A percentile compares a stretch with the other conserved stretches of the same genome.
These are phyloP conservation scores for Xanthorhoe spadicearia DNA, from an alignment of 2,888 invertebrate genomes.

Conservation along the genomic window DNA sequence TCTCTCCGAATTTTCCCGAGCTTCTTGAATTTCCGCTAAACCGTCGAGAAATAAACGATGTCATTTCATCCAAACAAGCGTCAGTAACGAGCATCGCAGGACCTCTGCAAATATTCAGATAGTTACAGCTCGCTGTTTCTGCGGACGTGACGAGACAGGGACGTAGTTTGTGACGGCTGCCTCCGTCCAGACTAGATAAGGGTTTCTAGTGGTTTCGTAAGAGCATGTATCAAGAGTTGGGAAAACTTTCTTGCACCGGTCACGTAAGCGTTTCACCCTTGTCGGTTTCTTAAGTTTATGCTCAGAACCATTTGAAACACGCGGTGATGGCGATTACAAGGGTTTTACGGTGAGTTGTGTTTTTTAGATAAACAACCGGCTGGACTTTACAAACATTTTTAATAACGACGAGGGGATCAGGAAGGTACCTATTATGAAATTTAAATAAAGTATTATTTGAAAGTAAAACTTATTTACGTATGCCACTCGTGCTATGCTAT, in stretches of 20 bases:
- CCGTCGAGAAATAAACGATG: slow-evolving; percentile 31
- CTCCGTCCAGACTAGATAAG: slow-evolving; percentile 40
- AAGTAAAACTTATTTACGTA: no score
- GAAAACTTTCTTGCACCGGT: slow-evolving; percentile 20
- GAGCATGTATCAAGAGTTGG: slow-evolving; percentile 20
- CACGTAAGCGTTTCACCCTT: slow-evolving; percentile 25
- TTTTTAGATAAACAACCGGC: neutral
- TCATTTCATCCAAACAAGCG: slow-evolving; percentile 34
- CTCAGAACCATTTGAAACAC: slow-evolving; percentile 18
- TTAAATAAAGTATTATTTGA: no score
- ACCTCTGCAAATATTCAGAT: slow-evolving; percentile 38
- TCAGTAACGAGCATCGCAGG: slow-evolving; percentile 29
- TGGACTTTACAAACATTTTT: neutral
- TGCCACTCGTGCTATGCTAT: no score
- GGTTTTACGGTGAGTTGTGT: neutral
- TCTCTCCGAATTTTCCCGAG: slow-evolving; percentile 3
- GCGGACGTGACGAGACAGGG: slow-evolving; percentile 39
- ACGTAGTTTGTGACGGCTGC: slow-evolving; percentile 43
- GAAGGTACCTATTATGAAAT: neutral
- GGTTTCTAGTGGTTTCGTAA: slow-evolving; percentile 30
- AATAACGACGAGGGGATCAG: neutral
- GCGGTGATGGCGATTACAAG: neutral
- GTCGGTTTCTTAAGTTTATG: slow-evolving; percentile 24
- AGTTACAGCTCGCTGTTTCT: slow-evolving; percentile 38
- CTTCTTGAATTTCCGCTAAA: slow-evolving; percentile 25